Percentiles rank a stretch among this genome's conserved stretches.
These are phyloP conservation scores for Isotomurus palustris DNA, from an alignment of 2,888 invertebrate species.

Conservation along the genomic window DNA sequence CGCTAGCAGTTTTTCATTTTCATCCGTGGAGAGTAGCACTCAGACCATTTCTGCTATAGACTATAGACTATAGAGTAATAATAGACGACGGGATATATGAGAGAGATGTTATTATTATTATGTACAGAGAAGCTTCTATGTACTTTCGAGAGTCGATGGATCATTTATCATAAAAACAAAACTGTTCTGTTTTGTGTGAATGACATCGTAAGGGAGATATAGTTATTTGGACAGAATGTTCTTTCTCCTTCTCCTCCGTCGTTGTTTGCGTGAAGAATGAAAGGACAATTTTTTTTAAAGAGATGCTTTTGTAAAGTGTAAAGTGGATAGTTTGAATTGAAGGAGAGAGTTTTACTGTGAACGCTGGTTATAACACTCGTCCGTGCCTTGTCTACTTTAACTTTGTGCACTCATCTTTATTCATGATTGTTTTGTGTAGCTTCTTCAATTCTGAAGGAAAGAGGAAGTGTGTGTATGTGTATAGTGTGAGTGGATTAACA, in stretches of 20 bases:
- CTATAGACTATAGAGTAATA: no score
- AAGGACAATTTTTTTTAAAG: no score
- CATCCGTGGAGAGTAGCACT: no score
- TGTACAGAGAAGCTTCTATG: no score
- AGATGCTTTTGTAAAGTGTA: no score
- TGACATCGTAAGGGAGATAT: background rate
- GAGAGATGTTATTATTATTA: background rate
- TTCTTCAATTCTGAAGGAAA: background rate
- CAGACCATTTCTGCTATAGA: no score
- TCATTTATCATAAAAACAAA: constrained; percentile 26
- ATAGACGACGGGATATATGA: background rate
- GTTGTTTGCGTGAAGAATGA: no score
- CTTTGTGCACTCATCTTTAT: constrained; percentile 2
- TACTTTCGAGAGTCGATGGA: constrained; percentile 13
- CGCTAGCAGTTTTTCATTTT: no score
- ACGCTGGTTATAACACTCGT: background rate
- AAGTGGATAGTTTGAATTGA: no score
- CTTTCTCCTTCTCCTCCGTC: no score
- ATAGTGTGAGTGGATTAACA: background rate
- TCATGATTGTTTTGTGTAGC: constrained; percentile 11
- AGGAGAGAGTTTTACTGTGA: constrained; percentile 12
- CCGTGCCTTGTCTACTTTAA: constrained; percentile 8
- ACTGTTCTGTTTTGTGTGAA: constrained; percentile 2
- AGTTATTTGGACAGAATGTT: no score
- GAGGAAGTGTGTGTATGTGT: background rate